Evolutionary conservation across 2,797 vertebrate species (phyloP), one percentile per base, ranked within the genome.

Genomic region (Gadopsis bispinosus): DNA sequence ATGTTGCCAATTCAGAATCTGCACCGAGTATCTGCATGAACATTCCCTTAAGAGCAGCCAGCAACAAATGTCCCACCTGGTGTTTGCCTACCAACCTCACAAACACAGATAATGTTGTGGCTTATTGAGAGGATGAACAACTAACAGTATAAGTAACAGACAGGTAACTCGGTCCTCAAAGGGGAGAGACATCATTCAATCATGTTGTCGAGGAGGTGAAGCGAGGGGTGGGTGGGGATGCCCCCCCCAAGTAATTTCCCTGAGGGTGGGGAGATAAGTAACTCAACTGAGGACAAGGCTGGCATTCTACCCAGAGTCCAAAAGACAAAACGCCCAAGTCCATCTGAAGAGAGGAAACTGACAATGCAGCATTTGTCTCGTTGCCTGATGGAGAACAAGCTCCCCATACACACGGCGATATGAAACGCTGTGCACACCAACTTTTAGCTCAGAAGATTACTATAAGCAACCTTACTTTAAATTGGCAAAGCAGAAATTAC

Each of bases 341-440:
- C 87, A 89, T 93, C 87, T 82, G 87, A 91, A 91, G 80, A 85
- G 88, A 88, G 84, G 83, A 87, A 90, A 91, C 70, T 77, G 84
- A 93, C 93, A 93, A 93, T 94, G 87, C 83, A 47, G 87, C 87
- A 87, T 83, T 91, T 94, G 92, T 93, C 81, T 86, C n/a, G 22
- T 51, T 81, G 88, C 90, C 90, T 89, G 84, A 64, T 82, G 71
- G 80, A 89, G 88, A 93, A 94, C 91, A 91, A 90, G 86, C 86
- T 84, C 80, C 83, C 86, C 84, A 88, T 69, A 91, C 89, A 90
- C 88, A 76, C 22, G 80, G 73, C 37, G 63, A 83, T 83, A 89
- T 83, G 80, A 88, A 87, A 77, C 77, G 59, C 68, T 31, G 76
- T 37, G 75, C 53, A 5, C 69, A 88, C 71, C 76, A 77, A 88